These are phyloP conservation scores for Nemopilema nomurai DNA, from an alignment of 30 jellyfish, hydroid and myxozoan species.

Conservation along the genomic window DNA sequence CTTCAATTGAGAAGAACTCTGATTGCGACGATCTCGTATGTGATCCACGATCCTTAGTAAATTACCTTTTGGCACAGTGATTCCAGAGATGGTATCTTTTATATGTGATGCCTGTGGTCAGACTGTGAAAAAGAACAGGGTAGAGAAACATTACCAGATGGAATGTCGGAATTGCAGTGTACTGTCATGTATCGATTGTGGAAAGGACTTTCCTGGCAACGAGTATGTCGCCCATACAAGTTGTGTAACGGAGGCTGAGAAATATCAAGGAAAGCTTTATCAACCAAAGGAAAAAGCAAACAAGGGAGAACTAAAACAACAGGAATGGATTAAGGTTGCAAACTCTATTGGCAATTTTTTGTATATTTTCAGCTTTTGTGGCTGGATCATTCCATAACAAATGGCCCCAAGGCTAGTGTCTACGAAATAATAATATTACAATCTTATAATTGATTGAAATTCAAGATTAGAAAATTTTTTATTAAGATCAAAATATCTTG, in stretches of 20 bases:
- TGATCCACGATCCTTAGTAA: too few species aligned
- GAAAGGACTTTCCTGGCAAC: constrained; percentile 93
- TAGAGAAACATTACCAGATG: constrained; percentile 89
- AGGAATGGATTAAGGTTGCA: constrained; percentile 94
- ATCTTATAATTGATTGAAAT: too few species aligned
- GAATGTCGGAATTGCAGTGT: constrained; percentile 92
- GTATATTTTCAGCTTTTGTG: neutral
- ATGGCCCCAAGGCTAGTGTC: neutral
- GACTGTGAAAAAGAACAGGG: constrained; percentile 94
- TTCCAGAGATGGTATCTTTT: constrained; percentile 91
- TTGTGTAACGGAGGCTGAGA: constrained; percentile 95
- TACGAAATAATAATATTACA: too few species aligned
- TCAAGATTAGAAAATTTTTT: neutral
- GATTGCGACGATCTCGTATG: too few species aligned
- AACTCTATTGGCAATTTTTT: neutral
- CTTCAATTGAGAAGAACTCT: too few species aligned
- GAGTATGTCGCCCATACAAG: constrained; percentile 85
- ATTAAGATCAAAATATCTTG: too few species aligned
- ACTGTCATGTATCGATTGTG: constrained; percentile 97
- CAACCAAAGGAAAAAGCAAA: constrained; percentile 88
- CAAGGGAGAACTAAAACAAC: constrained; percentile 95
- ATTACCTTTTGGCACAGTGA: too few species aligned
- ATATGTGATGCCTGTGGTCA: constrained; percentile 97
- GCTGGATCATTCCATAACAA: neutral
- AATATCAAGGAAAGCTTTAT: constrained; percentile 96